Conservation (phyloP, 2,113 vertebrate genomes). For the Anas platyrhynchos region DNA sequence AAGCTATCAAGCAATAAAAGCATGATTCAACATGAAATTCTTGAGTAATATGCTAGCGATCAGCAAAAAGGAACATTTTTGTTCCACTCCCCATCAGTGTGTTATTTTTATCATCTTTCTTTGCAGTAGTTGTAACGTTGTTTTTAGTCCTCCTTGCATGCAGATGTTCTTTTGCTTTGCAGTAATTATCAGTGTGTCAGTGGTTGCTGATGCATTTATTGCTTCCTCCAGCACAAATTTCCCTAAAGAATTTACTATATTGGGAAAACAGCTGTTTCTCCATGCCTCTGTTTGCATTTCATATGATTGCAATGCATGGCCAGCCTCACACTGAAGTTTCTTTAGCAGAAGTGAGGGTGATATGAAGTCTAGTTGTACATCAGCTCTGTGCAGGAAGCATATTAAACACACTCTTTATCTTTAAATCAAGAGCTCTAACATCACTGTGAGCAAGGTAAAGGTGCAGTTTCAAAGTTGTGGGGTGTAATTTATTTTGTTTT, state of each 20-base stretch:
- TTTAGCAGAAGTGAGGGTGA: neutral
- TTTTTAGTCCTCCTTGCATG: slow-evolving; percentile 19
- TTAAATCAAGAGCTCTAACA: neutral
- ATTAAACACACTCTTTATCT: neutral
- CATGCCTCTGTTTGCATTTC: slow-evolving; percentile 1
- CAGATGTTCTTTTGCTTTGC: slow-evolving; percentile 54
- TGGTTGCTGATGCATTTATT: slow-evolving; percentile 49
- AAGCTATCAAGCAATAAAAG: neutral
- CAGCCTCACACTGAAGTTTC: neutral
- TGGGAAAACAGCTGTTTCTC: slow-evolving; percentile 60
- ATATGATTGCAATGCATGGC: neutral
- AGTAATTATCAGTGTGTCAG: slow-evolving; percentile 46
- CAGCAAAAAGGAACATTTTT: neutral
- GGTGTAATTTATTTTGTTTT: neutral
- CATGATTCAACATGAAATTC: neutral
- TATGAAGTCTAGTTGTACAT: neutral
- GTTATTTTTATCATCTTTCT: slow-evolving; percentile 2
- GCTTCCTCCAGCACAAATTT: slow-evolving; percentile 46
- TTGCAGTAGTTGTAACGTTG: neutral
- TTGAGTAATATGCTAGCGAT: neutral
- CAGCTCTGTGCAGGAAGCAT: neutral
- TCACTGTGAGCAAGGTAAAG: neutral
- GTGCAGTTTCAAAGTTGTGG: neutral
- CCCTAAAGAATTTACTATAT: slow-evolving; percentile 48
- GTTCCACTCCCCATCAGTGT: neutral